phyloP scores from a whole-genome alignment of 1,140 invertebrate species.

The Penaeus vannamei region DNA sequence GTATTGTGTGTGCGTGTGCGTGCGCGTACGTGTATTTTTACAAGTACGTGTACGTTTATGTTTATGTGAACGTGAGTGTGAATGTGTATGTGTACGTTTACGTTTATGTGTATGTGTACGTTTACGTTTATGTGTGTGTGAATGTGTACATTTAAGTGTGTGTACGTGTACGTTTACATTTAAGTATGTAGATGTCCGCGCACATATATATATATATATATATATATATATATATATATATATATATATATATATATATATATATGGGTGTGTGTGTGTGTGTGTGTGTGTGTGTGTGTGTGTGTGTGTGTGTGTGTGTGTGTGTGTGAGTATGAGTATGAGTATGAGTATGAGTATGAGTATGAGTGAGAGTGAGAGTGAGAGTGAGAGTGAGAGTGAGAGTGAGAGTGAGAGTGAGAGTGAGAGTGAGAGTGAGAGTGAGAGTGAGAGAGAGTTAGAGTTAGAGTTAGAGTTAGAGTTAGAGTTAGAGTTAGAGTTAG shows the following conservation, averaged over 20 bases:
- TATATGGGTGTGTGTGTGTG: not conserved
- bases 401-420: too few species aligned
- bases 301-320: conserved; percentile 33
- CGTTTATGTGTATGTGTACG: conserved; percentile 25
- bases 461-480: too few species aligned
- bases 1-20: too few species aligned
- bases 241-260: not conserved
- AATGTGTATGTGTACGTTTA: not conserved
- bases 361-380: too few species aligned
- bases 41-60: not conserved
- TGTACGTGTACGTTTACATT: conserved; percentile 2
- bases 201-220: conserved; percentile 14
- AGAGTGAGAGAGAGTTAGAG: too few species aligned
- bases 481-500: too few species aligned
- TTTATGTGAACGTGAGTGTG: not conserved
- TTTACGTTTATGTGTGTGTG: conserved; percentile 23
- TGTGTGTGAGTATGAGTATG: too few species aligned
- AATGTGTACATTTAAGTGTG: not conserved
- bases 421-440: too few species aligned
- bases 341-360: too few species aligned
- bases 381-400: too few species aligned
- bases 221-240: conserved; percentile 1
- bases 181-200: not conserved
- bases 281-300: too few species aligned
- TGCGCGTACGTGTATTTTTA: too few species aligned